Evolutionary conservation across 2,113 vertebrate genomes (phyloP).

Genomic region (Epinephelus lanceolatus): DNA sequence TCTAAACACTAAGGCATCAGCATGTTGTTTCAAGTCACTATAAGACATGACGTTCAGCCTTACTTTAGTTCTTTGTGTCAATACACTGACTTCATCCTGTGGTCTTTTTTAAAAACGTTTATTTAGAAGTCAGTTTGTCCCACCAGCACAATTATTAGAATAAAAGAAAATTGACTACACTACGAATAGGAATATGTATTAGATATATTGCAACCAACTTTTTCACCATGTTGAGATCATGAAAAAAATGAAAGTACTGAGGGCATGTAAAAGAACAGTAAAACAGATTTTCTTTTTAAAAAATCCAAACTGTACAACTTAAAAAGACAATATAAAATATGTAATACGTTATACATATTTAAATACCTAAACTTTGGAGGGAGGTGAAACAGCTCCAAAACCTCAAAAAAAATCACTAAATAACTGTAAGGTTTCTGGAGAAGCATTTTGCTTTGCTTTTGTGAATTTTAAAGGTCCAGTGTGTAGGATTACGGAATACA

Average conservation of each 20-base stretch:
- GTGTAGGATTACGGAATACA: no score
- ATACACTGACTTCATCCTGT: background rate
- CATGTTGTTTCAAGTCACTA: background rate
- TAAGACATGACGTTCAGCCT: background rate
- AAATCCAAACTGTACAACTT: background rate
- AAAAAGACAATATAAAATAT: background rate
- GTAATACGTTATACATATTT: background rate
- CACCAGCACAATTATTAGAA: background rate
- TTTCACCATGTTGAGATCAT: background rate
- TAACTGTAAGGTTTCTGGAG: background rate
- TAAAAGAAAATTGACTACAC: background rate
- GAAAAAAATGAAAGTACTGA: background rate
- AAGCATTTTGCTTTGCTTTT: background rate
- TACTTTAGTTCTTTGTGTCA: background rate
- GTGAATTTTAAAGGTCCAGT: background rate
- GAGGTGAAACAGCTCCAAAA: background rate
- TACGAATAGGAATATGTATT: background rate
- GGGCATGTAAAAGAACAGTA: background rate
- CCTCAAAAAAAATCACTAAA: background rate
- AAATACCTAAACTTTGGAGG: background rate
- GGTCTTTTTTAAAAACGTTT: background rate
- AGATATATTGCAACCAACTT: background rate
- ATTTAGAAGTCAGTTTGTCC: background rate
- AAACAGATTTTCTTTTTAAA: background rate
- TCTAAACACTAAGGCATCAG: slow-evolving; percentile 6